phyloP scores from a whole-genome alignment of 2,888 invertebrate species.

The Calephelis perditalis region DNA sequence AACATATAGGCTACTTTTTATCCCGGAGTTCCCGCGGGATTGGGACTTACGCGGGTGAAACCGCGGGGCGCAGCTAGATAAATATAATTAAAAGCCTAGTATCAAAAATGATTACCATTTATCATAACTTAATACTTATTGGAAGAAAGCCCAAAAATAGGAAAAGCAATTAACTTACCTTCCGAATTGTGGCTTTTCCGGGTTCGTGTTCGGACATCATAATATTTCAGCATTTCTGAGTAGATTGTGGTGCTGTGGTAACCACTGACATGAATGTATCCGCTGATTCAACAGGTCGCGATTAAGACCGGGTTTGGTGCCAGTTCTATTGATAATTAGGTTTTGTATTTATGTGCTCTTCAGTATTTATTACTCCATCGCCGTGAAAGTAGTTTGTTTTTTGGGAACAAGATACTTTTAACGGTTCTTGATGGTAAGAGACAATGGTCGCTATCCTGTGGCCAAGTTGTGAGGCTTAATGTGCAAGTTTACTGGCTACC shows the following conservation, averaged over 20 bases:
- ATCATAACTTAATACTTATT: neutral
- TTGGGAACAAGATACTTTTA: too few relatives aligned
- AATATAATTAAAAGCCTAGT: too few relatives aligned
- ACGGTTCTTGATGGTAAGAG: too few relatives aligned
- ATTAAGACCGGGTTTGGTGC: neutral
- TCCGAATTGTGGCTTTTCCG: neutral
- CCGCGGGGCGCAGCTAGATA: too few relatives aligned
- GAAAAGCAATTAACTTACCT: neutral
- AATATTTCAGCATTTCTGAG: slow-evolving; percentile 5
- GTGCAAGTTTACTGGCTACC: too few relatives aligned
- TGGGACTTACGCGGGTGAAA: too few relatives aligned
- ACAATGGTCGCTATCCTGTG: too few relatives aligned
- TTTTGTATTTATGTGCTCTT: neutral
- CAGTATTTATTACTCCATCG: neutral
- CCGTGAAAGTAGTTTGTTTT: too few relatives aligned
- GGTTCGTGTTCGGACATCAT: neutral
- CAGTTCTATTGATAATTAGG: neutral
- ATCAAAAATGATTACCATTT: too few relatives aligned
- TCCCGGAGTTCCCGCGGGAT: too few relatives aligned
- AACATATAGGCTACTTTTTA: too few relatives aligned
- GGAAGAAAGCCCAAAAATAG: neutral
- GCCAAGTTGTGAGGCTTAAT: too few relatives aligned
- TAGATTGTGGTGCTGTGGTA: neutral
- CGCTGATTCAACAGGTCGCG: slow-evolving; percentile 2
- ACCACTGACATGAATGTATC: slow-evolving; percentile 4